Evolutionary conservation across 1,140 invertebrate genomes (phyloP), one percentile per base, ranked within the genome.

Genomic region (Drosophila grimshawi): DNA sequence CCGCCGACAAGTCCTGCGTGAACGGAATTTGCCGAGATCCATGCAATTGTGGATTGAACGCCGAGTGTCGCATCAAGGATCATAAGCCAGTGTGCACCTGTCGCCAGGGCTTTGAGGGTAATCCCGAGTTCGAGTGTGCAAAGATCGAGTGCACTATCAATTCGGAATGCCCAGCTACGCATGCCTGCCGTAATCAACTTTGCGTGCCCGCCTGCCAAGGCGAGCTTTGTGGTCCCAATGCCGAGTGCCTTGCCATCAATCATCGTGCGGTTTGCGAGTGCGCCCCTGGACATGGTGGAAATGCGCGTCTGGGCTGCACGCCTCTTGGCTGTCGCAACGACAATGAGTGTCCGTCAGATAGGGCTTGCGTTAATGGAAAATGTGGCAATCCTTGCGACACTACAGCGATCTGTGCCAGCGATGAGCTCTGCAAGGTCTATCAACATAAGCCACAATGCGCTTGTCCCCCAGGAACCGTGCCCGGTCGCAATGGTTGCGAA

Each of bases 11-110:
- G 64, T 94, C 97, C 30, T 98, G 97, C 79, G 93, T 97, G 64
- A 96, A 96, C 66, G 95, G 95, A 7, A 93, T 97, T 11, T 98
- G 97, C 89, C 94, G 94, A 74, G 94, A 97, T 86, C 97, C 97
- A 2, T 98, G 97, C 90, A 94, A 95, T 49, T 97, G 96, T 89
- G 96, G 96, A 39, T 93, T 95, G 0, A 96, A 97, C 80, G 95
- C 97, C 0, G 95, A 96, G 66, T 98, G 97, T 81, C 94, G 95
- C 76, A 95, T 97, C 49, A 94, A 94, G 86, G 95, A 97, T 78
- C 97, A 97, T 77, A 97, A 96, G 92, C 96, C 97, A 0, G 95
- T 97, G 0, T 98, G 97, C 82, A 95, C 96, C 1, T 98, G 97
- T 90, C 93, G 94, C 66, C 94, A 94, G 69, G 97, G 96, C 30